These are phyloP conservation scores for Hippopotamus amphibius DNA, from an alignment of 2,113 vertebrate genomes.

Conservation along the genomic window DNA sequence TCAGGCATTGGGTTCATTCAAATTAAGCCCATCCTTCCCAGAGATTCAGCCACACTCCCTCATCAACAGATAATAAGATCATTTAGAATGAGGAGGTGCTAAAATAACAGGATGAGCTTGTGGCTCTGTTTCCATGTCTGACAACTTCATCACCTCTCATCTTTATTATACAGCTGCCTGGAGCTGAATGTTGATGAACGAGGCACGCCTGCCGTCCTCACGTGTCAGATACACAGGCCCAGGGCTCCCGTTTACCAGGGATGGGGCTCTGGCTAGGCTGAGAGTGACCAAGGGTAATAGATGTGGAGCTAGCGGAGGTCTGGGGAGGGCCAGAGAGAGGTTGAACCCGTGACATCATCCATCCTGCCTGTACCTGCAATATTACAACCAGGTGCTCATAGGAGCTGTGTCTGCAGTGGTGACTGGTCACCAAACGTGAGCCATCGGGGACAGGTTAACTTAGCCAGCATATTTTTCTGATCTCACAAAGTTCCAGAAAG, in stretches of 20 bases:
- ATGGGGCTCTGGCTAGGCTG: slow-evolving; percentile 45
- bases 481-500: slow-evolving; percentile 62
- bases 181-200: slow-evolving; percentile 73
- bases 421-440: slow-evolving; percentile 56
- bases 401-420: slow-evolving; percentile 61
- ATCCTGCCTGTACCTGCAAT: slow-evolving; percentile 83
- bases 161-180: slow-evolving; percentile 69
- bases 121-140: slow-evolving; percentile 68
- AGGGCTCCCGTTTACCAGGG: slow-evolving; percentile 66
- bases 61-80: slow-evolving; percentile 75
- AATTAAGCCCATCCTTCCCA: not conserved
- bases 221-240: slow-evolving; percentile 56
- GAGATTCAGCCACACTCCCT: slow-evolving; percentile 59
- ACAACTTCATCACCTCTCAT: slow-evolving; percentile 78
- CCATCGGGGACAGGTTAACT: slow-evolving; percentile 70
- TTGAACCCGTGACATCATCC: slow-evolving; percentile 81
- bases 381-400: slow-evolving; percentile 76
- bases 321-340: slow-evolving; percentile 78
- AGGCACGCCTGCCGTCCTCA: slow-evolving; percentile 65
- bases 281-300: slow-evolving; percentile 65
- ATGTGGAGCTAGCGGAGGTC: slow-evolving; percentile 80
- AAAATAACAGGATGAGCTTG: slow-evolving; percentile 58
- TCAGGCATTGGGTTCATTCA: slow-evolving; percentile 16
- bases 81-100: slow-evolving; percentile 65
- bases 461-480: slow-evolving; percentile 73